Evolutionary conservation across 2,797 vertebrate genomes (phyloP), one percentile per base, ranked within the genome.

Genomic region (Pyrocephalus nanus): DNA sequence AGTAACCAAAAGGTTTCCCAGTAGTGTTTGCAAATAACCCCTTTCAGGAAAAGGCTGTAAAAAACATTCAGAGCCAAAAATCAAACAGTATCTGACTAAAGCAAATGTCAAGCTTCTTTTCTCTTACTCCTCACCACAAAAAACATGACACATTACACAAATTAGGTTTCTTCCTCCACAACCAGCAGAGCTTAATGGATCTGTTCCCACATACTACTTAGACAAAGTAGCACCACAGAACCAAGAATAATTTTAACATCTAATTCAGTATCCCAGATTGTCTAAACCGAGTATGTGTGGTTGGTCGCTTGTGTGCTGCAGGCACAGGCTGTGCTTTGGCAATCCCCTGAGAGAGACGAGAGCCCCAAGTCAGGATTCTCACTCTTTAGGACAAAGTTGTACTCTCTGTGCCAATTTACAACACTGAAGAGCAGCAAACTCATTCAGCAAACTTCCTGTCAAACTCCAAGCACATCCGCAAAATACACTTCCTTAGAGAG

Each of bases 381-480:
- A 23, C 50, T 54, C 57, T 55, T 42, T 1, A 61, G 87, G 54
- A 50, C 74, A 43, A 34, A 69, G 87, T 69, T 91, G 67, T 54
- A 22, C 10, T 20, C 62, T 36, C 78, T 36, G 47, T 82, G 84
- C 50, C 84, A 77, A 27, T 34, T 67, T 32, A 38, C 43, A 82
- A n/a, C 42, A 13, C 45, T 23, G 70, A 48, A 61, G 88, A 84
- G 48, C 0, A 0, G n/a, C 66, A 78, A 86, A 80, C 29, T 27
- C 65, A 51, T 65, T 32, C 75, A 48, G 62, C 66, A 60, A 78
- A 79, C 75, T 95, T 97, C 93, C 92, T 78, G 89, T 88, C 85
- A 58, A 69, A 69, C 81, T 86, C 81, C 78, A 34, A 58, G 84
- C 75, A 83, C 54, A 67, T 61, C 81, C 6, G 9, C 89, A 88